Evolutionary conservation across 2,888 invertebrate species (phyloP), one percentile per base, ranked within the genome.

Genomic region (Netelia inedita): DNA sequence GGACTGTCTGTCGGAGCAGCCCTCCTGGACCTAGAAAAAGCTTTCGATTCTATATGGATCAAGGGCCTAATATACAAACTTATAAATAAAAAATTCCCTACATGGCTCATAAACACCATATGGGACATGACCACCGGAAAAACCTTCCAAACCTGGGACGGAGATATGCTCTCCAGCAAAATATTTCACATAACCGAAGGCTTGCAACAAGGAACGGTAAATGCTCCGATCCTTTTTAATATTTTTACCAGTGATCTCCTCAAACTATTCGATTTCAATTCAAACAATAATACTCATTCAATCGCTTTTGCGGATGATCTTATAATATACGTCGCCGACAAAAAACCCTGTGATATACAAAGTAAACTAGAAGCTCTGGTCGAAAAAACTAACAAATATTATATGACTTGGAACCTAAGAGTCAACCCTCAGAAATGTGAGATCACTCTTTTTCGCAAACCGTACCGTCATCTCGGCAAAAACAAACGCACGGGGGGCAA

Each of bases 11-110:
- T 75, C 10, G 75, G 75, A 6, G 75, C 75, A 1, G 65, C 55
- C 35, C 8, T 75, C 1, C 16, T 75, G n/a, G 65, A 75, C 14
- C 16, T 50, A 0, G 75, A 75, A 16, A 65, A 75, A 1, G 75
- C 55, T 1, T 75, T 65, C 19, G 65, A 75, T 19, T 75, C 75
- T 1, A 55, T 75, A 11, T 75, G 65, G 75, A 14, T 65, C 2
- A 23, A 65, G 2, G 75, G 65, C 0, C 19, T 75, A 1, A 0
- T 75, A 19, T 65, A 35, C 11, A 65, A 19, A 65, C 41, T 75
- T 2, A 28, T 16, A 9, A 35, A 19, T 14, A 65, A 65, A 65
- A 16, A 75, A 16, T 35, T 35, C 9, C 55, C 65, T 0, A 11
- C 23, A 3, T 21, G 14, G 65, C 50, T 74, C 0, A 63, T 63